phyloP scores from a whole-genome alignment of 2,113 vertebrate genomes.

The Xiphorhynchus elegans region DNA sequence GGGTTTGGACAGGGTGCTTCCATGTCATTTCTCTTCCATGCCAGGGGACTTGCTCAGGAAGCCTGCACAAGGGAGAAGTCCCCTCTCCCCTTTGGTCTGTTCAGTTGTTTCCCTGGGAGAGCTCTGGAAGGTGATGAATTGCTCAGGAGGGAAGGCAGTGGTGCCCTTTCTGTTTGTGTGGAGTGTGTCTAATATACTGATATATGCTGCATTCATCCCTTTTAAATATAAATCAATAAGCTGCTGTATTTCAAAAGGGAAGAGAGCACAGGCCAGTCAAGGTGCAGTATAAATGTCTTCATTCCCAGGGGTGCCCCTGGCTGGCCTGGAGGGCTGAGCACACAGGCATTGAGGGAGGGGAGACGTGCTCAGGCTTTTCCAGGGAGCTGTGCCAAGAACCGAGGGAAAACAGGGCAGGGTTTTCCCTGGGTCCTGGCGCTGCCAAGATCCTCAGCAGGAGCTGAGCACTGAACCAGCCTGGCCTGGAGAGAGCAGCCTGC shows the following conservation, averaged over 20 bases:
- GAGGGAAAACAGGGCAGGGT: not conserved
- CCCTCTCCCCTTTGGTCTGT: not conserved
- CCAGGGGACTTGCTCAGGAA: not conserved
- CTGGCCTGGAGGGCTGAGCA: not conserved
- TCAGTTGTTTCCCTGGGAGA: not conserved
- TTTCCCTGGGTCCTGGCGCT: not conserved
- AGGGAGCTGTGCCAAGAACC: not conserved
- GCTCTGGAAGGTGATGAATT: slow-evolving; percentile 6
- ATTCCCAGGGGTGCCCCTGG: not conserved
- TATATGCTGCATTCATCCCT: slow-evolving; percentile 59
- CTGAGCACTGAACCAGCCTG: accelerated
- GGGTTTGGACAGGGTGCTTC: not conserved
- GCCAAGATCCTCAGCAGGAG: not conserved
- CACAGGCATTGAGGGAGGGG: not conserved
- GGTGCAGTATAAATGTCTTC: slow-evolving; percentile 14
- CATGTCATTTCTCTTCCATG: accelerated
- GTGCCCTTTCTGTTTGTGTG: slow-evolving; percentile 58
- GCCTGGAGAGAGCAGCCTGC: not conserved
- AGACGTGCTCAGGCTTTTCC: not conserved
- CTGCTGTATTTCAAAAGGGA: slow-evolving; percentile 46
- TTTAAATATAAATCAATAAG: slow-evolving; percentile 66
- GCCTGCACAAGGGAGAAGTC: not conserved
- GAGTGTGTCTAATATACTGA: slow-evolving; percentile 65
- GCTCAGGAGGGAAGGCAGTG: slow-evolving; percentile 1
- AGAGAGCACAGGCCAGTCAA: not conserved